A percentile compares a stretch with the other conserved stretches of the same genome.
These are phyloP conservation scores for Serranus cabrilla DNA, from an alignment of 2,797 vertebrate species.

Conservation along the genomic window DNA sequence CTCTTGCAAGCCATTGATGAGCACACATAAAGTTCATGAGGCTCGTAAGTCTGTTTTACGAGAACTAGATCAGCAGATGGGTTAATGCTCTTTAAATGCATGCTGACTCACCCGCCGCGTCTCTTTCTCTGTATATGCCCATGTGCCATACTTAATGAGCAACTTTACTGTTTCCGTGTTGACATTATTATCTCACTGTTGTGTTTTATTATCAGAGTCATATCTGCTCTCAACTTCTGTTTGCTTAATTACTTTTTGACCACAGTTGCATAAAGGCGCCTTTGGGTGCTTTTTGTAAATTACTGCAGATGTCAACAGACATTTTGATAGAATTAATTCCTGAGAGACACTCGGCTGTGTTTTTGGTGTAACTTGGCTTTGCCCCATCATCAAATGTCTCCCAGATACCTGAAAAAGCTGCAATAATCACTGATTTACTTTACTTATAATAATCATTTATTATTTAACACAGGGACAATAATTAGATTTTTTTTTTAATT, in stretches of 20 bases:
- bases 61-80: slow-evolving; percentile 69
- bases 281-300: slow-evolving; percentile 16
- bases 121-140: slow-evolving; percentile 38
- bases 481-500: neutral
- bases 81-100: slow-evolving; percentile 72
- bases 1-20: slow-evolving; percentile 67
- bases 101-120: slow-evolving; percentile 65
- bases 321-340: slow-evolving; percentile 14
- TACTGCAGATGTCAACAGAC: slow-evolving; percentile 14
- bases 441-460: neutral
- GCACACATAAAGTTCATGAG: slow-evolving; percentile 67
- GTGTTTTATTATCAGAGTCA: slow-evolving; percentile 46
- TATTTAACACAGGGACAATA: neutral
- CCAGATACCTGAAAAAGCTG: neutral
- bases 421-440: neutral
- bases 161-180: slow-evolving; percentile 54
- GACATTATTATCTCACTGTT: slow-evolving; percentile 30
- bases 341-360: neutral
- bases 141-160: slow-evolving; percentile 49
- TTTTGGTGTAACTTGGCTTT: neutral
- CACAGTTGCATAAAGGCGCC: slow-evolving; percentile 22
- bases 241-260: slow-evolving; percentile 24
- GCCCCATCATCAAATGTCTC: neutral
- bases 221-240: slow-evolving; percentile 20
- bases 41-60: slow-evolving; percentile 72